phyloP scores from a whole-genome alignment of 2,888 invertebrate species.

The Meganola albula region DNA sequence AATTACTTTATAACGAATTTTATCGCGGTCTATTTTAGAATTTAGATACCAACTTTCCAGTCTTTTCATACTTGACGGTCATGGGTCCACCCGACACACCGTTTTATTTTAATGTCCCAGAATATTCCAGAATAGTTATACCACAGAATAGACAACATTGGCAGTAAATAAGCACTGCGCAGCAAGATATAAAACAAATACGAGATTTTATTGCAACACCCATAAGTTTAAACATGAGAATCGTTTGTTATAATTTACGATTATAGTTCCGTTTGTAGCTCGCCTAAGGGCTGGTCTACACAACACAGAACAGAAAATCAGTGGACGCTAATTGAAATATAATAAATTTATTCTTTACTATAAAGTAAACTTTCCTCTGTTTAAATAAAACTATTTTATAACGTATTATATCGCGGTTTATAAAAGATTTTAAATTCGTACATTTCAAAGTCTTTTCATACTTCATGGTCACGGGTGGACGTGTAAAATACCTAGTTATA shows the following conservation, averaged over 20 bases:
- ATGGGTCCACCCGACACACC: no score
- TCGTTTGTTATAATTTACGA: conserved; percentile 23
- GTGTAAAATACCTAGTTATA: no score
- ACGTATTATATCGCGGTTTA: not conserved
- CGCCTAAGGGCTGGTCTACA: not conserved
- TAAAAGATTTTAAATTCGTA: not conserved
- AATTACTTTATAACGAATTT: not conserved
- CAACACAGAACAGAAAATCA: no score
- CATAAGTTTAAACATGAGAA: conserved; percentile 30
- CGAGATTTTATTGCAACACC: conserved; percentile 19
- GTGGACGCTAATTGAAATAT: not conserved
- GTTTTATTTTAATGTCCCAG: not conserved
- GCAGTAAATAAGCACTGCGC: conserved; percentile 10
- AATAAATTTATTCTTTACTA: not conserved
- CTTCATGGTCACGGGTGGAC: no score
- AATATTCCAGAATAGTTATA: not conserved
- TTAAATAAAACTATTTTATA: not conserved
- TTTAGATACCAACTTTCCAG: no score
- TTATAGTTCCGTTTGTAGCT: conserved; percentile 10
- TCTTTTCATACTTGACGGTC: no score
- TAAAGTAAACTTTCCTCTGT: not conserved
- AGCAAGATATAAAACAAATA: conserved; percentile 13
- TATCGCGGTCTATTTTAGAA: no score
- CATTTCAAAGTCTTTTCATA: not conserved
- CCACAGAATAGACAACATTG: not conserved